Conservation (phyloP, 2,113 vertebrate species). For the Tapirus terrestris region DNA sequence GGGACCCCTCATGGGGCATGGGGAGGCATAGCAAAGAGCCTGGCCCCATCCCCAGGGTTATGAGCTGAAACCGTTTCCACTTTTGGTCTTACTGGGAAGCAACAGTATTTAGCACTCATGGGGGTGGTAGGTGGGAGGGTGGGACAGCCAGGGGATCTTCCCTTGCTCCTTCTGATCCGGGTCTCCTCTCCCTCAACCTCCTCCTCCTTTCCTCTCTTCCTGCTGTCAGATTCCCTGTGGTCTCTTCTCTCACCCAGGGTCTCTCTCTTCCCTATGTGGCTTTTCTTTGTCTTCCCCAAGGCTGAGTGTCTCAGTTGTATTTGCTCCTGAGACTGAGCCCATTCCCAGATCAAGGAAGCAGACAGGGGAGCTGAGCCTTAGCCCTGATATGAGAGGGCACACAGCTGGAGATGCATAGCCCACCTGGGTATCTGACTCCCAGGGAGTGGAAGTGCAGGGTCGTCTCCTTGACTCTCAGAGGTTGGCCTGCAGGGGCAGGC, state of each 20-base stretch:
- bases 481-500: background rate
- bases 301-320: slow-evolving; percentile 12
- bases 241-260: background rate
- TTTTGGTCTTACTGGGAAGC: slow-evolving; percentile 30
- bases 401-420: background rate
- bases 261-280: background rate
- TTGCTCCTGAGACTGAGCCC: slow-evolving; percentile 51
- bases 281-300: slow-evolving; percentile 47
- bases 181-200: background rate
- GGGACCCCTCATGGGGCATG: background rate
- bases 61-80: slow-evolving; percentile 16
- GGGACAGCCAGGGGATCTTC: background rate
- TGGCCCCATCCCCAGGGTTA: background rate
- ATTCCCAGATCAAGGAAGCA: slow-evolving; percentile 7
- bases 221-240: slow-evolving; percentile 13
- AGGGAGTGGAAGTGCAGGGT: background rate
- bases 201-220: background rate
- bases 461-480: background rate
- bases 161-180: slow-evolving; percentile 7
- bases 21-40: background rate
- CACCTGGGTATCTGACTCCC: background rate
- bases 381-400: background rate
- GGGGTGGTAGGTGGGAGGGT: background rate
- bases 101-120: background rate
- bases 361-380: background rate